phyloP scores from a whole-genome alignment of 2,797 vertebrate genomes.

The Denticeps clupeoides region DNA sequence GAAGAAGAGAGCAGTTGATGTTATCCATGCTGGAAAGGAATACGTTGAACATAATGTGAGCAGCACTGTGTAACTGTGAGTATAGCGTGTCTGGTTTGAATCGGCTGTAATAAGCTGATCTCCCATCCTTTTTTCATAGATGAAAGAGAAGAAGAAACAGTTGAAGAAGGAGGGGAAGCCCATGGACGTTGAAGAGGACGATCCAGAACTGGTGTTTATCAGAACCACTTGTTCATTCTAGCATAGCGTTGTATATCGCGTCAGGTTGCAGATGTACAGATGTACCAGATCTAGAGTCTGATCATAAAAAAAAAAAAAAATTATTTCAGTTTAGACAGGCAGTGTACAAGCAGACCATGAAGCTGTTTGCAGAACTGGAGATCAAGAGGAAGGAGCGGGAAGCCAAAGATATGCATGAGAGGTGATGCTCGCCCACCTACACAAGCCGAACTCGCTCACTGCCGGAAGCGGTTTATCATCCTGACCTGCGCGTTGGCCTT shows the following conservation, averaged over 20 bases:
- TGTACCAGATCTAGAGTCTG: too few relatives aligned
- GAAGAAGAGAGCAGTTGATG: conserved; percentile 91
- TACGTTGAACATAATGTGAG: conserved; percentile 93
- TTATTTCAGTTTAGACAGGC: conserved; percentile 89
- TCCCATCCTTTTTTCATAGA: conserved; percentile 51
- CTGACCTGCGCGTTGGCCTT: background rate
- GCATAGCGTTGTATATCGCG: background rate
- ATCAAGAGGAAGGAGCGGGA: conserved; percentile 98
- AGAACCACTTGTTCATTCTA: background rate
- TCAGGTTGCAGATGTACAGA: too few relatives aligned
- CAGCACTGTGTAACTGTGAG: conserved; percentile 10
- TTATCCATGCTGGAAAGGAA: conserved; percentile 90
- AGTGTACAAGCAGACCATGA: conserved; percentile 98
- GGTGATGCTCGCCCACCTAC: conserved; percentile 48
- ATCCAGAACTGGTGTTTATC: conserved; percentile 73
- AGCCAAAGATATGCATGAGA: conserved; percentile 98
- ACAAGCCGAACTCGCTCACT: too few relatives aligned
- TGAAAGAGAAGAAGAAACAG: conserved; percentile 91
- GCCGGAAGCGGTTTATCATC: background rate
- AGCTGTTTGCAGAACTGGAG: conserved; percentile 95
- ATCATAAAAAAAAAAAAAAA: too few relatives aligned
- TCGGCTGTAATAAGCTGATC: background rate
- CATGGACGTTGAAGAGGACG: conserved; percentile 78
- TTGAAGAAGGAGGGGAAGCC: conserved; percentile 92
- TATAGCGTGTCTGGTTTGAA: conserved; percentile 1